These are phyloP conservation scores for Campopleginae sp. DNA, from an alignment of 2,888 invertebrate genomes.

Conservation along the genomic window DNA sequence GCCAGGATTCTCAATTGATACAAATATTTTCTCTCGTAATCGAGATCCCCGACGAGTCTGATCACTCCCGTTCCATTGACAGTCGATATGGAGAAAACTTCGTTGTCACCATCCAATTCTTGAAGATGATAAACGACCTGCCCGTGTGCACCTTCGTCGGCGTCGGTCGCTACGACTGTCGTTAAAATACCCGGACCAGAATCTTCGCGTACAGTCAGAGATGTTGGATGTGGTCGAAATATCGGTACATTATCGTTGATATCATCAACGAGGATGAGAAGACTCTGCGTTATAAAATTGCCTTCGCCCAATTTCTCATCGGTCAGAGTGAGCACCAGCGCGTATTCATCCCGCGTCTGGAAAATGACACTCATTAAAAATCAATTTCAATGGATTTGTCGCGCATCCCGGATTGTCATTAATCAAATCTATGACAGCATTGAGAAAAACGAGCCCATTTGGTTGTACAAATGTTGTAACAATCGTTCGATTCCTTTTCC, in stretches of 20 bases:
- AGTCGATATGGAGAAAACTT: constrained; percentile 92
- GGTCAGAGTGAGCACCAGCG: constrained; percentile 94
- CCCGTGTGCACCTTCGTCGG: constrained; percentile 96
- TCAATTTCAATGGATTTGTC: not conserved
- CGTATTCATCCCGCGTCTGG: constrained; percentile 94
- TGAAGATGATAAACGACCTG: constrained; percentile 95
- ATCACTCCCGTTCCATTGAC: constrained; percentile 94
- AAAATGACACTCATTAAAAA: not conserved
- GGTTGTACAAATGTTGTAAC: not conserved
- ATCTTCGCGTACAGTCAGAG: constrained; percentile 92
- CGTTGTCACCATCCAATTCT: constrained; percentile 91
- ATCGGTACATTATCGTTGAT: constrained; percentile 96
- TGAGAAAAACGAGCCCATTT: not conserved
- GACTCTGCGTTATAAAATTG: constrained; percentile 95
- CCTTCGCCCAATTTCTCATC: constrained; percentile 95
- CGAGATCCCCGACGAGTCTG: constrained; percentile 90
- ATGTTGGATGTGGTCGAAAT: constrained; percentile 93
- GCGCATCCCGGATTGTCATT: not conserved
- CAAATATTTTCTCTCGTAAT: constrained; percentile 94
- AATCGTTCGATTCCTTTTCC: not conserved
- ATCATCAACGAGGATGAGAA: constrained; percentile 94
- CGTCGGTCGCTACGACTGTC: constrained; percentile 94
- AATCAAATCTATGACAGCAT: not conserved
- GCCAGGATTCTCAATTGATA: constrained; percentile 94
- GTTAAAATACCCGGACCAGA: constrained; percentile 90